Evolutionary conservation across 2,888 invertebrate genomes (phyloP).

Genomic region (Tetranychus piercei): DNA sequence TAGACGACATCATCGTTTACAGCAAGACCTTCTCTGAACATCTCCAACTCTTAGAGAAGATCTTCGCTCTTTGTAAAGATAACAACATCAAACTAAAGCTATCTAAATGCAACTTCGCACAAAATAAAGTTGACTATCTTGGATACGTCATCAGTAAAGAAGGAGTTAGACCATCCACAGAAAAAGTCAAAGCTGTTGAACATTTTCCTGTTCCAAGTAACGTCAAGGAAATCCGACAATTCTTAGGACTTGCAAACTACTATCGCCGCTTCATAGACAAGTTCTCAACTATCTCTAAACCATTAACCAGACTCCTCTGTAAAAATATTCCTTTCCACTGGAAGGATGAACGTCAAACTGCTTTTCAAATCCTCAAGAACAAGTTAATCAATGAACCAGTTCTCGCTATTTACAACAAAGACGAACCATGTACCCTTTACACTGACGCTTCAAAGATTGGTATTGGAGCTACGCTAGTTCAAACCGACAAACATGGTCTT

Average conservation of each 20-base stretch:
- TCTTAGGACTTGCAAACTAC: constrained; percentile 23
- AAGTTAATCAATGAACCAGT: constrained; percentile 6
- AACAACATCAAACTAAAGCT: constrained; percentile 8
- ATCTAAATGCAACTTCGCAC: constrained; percentile 11
- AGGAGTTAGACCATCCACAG: neutral
- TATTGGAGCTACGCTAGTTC: neutral
- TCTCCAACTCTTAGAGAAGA: neutral
- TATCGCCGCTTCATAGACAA: constrained; percentile 24
- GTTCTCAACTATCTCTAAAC: neutral
- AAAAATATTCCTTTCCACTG: constrained; percentile 13
- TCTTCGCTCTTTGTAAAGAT: neutral
- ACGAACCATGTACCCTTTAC: neutral
- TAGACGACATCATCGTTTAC: constrained; percentile 10
- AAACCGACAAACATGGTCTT: neutral
- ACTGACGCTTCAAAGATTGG: constrained; percentile 11
- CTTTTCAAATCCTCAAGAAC: constrained; percentile 18
- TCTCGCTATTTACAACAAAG: neutral
- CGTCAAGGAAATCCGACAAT: neutral
- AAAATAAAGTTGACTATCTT: neutral
- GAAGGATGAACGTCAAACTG: constrained; percentile 2
- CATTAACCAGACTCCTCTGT: constrained; percentile 6
- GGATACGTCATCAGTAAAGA: constrained; percentile 2
- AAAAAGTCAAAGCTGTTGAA: constrained; percentile 8
- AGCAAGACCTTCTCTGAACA: constrained; percentile 7
- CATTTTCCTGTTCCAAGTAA: constrained; percentile 15